These are phyloP conservation scores for Sebastes kiyomatsui DNA, from an alignment of 2,797 vertebrate genomes.

Conservation along the genomic window DNA sequence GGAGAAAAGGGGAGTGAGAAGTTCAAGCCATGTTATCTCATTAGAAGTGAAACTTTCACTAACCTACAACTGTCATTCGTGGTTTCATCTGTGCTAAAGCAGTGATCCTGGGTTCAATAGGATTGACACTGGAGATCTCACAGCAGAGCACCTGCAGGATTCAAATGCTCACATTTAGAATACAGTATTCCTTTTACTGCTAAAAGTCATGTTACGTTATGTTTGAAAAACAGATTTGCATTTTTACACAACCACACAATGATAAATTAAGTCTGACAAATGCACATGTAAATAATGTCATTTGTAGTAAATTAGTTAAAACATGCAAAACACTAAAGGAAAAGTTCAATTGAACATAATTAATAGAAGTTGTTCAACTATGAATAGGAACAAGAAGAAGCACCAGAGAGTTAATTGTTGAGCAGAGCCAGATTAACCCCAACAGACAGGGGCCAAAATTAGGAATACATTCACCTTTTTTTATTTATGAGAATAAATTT, in stretches of 20 bases:
- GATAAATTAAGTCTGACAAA: background rate
- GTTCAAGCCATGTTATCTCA: slow-evolving; percentile 22
- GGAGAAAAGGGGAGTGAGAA: background rate
- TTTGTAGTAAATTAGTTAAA: background rate
- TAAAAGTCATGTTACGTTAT: background rate
- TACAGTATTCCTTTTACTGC: background rate
- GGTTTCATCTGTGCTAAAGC: background rate
- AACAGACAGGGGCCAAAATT: too few species aligned
- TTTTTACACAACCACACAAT: background rate
- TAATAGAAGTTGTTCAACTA: background rate
- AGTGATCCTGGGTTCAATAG: background rate
- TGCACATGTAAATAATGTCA: background rate
- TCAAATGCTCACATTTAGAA: background rate
- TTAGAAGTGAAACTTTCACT: slow-evolving; percentile 25
- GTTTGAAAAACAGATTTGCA: background rate
- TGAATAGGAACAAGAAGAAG: background rate
- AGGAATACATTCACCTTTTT: background rate
- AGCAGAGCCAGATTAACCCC: background rate
- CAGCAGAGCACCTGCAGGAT: background rate
- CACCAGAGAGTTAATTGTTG: background rate
- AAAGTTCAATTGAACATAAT: background rate
- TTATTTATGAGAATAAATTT: background rate
- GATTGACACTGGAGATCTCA: background rate
- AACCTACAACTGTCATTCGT: background rate
- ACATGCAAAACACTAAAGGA: background rate